These are phyloP conservation scores for Dascillus cervinus DNA, from an alignment of 2,888 invertebrate species.

Conservation along the genomic window DNA sequence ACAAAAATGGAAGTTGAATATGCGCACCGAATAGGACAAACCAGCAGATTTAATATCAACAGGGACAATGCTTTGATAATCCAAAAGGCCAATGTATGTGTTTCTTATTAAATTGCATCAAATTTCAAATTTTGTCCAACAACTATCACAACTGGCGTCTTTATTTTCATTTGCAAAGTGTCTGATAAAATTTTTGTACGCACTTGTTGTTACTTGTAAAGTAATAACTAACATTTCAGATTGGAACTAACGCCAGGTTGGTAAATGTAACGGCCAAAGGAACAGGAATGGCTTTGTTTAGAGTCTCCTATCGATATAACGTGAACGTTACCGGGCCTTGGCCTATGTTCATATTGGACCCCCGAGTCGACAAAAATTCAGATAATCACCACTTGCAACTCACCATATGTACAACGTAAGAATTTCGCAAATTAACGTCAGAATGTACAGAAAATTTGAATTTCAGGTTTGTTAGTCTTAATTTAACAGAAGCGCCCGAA, in stretches of 20 bases:
- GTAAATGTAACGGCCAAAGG: slow-evolving; percentile 73
- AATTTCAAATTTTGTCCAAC: too few species aligned
- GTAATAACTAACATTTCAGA: slow-evolving; percentile 32
- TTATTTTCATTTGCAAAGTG: neutral
- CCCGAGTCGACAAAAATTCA: slow-evolving; percentile 75
- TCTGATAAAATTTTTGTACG: neutral
- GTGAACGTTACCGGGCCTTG: slow-evolving; percentile 81
- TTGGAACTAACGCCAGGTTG: slow-evolving; percentile 49
- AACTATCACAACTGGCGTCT: neutral
- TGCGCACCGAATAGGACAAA: slow-evolving; percentile 39
- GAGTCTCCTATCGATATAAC: slow-evolving; percentile 73
- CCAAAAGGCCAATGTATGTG: slow-evolving; percentile 66
- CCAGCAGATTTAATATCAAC: slow-evolving; percentile 59
- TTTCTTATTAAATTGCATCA: slow-evolving; percentile 8
- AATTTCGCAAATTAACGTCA: slow-evolving; percentile 6
- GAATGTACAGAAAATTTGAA: too few species aligned
- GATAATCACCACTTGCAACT: slow-evolving; percentile 69
- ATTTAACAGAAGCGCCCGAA: slow-evolving; percentile 54
- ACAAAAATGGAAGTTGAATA: slow-evolving; percentile 40
- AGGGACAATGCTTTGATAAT: slow-evolving; percentile 72
- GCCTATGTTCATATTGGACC: slow-evolving; percentile 80
- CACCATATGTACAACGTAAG: slow-evolving; percentile 72
- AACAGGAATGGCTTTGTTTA: slow-evolving; percentile 68
- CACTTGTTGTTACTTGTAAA: too few species aligned
- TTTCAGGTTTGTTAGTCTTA: slow-evolving; percentile 54